Evolutionary conservation across 2,797 vertebrate species (phyloP), one percentile per base, ranked within the genome.

Genomic region (Sus cebifrons): DNA sequence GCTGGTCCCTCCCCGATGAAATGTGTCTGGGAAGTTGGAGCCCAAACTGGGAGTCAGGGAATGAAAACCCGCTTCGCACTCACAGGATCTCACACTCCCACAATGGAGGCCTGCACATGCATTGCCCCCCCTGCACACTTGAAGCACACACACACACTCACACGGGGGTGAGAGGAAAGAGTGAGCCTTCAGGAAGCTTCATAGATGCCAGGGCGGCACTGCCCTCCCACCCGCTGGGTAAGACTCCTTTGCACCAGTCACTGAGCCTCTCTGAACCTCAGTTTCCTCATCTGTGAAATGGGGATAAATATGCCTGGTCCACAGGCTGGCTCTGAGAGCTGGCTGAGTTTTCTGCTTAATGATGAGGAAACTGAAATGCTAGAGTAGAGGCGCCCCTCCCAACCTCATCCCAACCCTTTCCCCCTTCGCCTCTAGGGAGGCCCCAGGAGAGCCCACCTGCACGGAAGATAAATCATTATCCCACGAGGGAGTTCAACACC

Each of bases 401-500:
- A 44, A 12, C n/a, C 84, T 23, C 1, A 1, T 20, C 68, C 92
- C 65, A 21, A 29, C 23, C 54, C 54, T 64, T 62, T 70, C 20
- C 65, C 79, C 82, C 93, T 91, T 40, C 0, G 7, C 93, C 65
- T 86, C 73, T 74, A 68, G 82, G 71, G 95, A 96, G 96, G 96
- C 95, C 96, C 91, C 86, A 16, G 64, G 5, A 49, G 77, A 93
- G 94, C 96, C 96, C 97, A 98, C 97, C 97, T 97, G 97, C 93
- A 90, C 0, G 6, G 94, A 93, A 98, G 97, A 98, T 98, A 98
- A 98, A 98, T 97, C 97, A 97, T 97, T 96, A 97, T 96, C 96
- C 95, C 89, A n/a, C 60, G 18, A 79, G 95, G 95, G 95, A 98
- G 97, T 92, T 96, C 21, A 17, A 96, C 86, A 86, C 95, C 94